Evolutionary conservation across 2,888 invertebrate species (phyloP).

Genomic region (Catocala sponsa): DNA sequence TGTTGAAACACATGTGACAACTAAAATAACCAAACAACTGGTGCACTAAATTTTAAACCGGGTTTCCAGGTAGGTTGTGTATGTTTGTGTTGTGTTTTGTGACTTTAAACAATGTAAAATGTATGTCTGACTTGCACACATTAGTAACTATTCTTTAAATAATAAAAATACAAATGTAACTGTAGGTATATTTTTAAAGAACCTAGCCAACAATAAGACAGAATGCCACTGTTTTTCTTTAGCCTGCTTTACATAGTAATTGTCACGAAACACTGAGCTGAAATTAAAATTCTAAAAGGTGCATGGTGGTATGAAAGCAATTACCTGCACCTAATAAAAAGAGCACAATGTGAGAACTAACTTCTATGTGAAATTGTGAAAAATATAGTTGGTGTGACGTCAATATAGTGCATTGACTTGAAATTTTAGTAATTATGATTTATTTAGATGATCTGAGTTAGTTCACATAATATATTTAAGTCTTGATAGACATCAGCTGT

Average conservation of each 20-base stretch:
- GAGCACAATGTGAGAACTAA: conserved; percentile 3
- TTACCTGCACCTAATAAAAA: conserved; percentile 4
- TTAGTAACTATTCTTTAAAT: too few species aligned
- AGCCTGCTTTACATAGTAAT: conserved; percentile 1
- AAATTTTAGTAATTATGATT: neutral
- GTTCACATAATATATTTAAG: neutral
- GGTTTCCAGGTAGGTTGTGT: too few species aligned
- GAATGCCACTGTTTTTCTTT: conserved; percentile 3
- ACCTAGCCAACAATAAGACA: too few species aligned
- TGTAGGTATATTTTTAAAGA: too few species aligned
- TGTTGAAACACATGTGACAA: too few species aligned
- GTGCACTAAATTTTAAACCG: too few species aligned
- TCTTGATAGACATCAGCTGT: too few species aligned
- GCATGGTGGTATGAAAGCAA: neutral
- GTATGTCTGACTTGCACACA: too few species aligned
- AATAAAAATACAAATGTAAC: too few species aligned
- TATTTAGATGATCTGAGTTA: neutral
- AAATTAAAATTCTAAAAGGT: conserved; percentile 5
- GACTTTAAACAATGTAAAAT: too few species aligned
- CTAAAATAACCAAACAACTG: too few species aligned
- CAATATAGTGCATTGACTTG: conserved; percentile 8
- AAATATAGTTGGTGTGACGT: conserved; percentile 1
- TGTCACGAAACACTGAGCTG: conserved; percentile 2
- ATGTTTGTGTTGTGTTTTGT: too few species aligned
- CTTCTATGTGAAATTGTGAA: neutral